A percentile compares a stretch with the other conserved stretches of the same genome.
Conservation (phyloP, 2,888 invertebrate genomes). For the Drosophila peninsularis region DNA sequence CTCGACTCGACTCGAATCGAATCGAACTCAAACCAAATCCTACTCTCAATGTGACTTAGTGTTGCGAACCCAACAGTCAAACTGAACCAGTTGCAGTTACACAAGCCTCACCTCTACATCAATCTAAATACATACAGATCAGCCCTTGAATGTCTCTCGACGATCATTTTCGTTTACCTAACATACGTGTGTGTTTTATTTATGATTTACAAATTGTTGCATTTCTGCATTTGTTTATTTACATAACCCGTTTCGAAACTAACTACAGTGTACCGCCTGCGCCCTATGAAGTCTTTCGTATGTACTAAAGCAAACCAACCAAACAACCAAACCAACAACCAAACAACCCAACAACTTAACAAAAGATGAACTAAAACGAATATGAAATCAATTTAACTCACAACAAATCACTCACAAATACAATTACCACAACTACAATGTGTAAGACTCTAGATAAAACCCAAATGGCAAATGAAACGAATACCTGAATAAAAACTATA, state of each 20-base stretch:
- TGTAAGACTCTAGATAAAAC: slow-evolving; percentile 53
- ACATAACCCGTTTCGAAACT: slow-evolving; percentile 76
- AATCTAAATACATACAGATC: slow-evolving; percentile 68
- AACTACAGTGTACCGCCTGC: slow-evolving; percentile 84
- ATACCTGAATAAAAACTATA: slow-evolving; percentile 58
- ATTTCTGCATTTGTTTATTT: slow-evolving; percentile 79
- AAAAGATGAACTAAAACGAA: slow-evolving; percentile 40
- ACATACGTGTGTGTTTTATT: slow-evolving; percentile 78
- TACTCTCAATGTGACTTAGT: slow-evolving; percentile 53
- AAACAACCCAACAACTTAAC: slow-evolving; percentile 38
- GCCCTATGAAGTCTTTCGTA: slow-evolving; percentile 85
- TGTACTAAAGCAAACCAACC: slow-evolving; percentile 78
- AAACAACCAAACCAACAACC: slow-evolving; percentile 51
- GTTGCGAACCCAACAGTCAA: slow-evolving; percentile 64
- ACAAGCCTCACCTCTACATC: slow-evolving; percentile 74
- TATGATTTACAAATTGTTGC: slow-evolving; percentile 78
- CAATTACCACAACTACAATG: slow-evolving; percentile 42
- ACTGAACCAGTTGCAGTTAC: slow-evolving; percentile 70
- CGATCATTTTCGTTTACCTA: slow-evolving; percentile 73
- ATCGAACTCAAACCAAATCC: slow-evolving; percentile 17
- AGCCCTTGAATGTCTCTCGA: slow-evolving; percentile 73
- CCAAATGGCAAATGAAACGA: slow-evolving; percentile 44
- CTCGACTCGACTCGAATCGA: slow-evolving; percentile 1
- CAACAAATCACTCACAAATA: slow-evolving; percentile 60
- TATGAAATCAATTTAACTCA: slow-evolving; percentile 35